phyloP scores from a whole-genome alignment of 2,113 vertebrate genomes.

The Pyrgilauda ruficollis region DNA sequence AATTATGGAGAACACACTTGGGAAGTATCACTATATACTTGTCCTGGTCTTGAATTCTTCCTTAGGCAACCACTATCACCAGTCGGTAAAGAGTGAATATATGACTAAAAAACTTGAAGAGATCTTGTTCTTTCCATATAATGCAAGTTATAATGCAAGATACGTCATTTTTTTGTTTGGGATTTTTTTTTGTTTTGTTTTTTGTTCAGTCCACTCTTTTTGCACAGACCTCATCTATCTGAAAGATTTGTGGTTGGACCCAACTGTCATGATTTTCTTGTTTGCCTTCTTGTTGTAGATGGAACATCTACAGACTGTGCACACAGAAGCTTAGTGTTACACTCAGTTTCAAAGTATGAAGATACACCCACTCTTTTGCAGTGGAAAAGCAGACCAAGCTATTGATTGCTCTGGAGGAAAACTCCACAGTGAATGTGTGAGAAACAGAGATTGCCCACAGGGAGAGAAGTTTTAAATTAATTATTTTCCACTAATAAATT shows the following conservation, averaged over 20 bases:
- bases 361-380: neutral
- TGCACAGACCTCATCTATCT: neutral
- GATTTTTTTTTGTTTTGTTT: neutral
- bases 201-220: neutral
- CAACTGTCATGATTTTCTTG: neutral
- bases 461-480: neutral
- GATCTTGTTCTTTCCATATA: neutral
- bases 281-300: neutral
- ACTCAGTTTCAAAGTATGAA: neutral
- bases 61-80: neutral
- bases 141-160: neutral
- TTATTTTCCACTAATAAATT: neutral
- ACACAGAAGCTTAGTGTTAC: neutral
- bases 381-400: neutral
- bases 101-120: neutral
- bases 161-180: neutral
- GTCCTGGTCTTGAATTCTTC: neutral
- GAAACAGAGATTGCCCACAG: neutral
- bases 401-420: neutral
- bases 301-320: neutral
- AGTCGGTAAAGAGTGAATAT: neutral
- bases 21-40: neutral
- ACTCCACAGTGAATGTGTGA: neutral
- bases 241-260: neutral
- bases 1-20: neutral